phyloP scores from a whole-genome alignment of 92 coral and sea anemone species.

The Ricordea florida region DNA sequence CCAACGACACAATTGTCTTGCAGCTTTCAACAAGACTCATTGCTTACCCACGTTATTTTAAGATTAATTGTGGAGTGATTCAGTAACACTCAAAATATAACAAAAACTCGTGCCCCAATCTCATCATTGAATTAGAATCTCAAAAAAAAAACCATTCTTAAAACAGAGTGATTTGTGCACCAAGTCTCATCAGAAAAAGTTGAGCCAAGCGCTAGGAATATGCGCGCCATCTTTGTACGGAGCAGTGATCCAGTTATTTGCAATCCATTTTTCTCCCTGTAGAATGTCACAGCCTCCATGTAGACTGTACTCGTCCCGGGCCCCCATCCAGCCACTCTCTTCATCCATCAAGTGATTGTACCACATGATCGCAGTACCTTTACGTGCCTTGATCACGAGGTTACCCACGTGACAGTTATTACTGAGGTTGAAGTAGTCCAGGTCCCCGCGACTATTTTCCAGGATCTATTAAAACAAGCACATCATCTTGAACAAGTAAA shows the following conservation, averaged over 20 bases:
- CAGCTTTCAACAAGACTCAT: no score
- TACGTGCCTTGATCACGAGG: constrained; percentile 71
- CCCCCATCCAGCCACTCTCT: constrained; percentile 86
- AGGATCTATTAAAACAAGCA: neutral
- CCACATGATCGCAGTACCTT: constrained; percentile 96
- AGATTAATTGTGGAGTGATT: no score
- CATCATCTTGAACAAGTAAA: no score
- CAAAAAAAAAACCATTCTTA: no score
- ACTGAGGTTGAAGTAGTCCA: constrained; percentile 75
- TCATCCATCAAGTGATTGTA: constrained; percentile 89
- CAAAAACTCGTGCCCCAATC: no score
- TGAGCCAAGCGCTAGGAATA: constrained; percentile 42
- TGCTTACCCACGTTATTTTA: no score
- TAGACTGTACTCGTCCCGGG: constrained; percentile 76
- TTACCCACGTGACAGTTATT: constrained; percentile 75
- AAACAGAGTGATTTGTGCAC: no score
- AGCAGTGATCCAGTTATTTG: constrained; percentile 88
- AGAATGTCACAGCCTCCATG: constrained; percentile 94
- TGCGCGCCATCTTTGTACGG: constrained; percentile 60
- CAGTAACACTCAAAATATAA: no score
- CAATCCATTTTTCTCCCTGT: constrained; percentile 94
- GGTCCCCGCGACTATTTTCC: constrained; percentile 4
- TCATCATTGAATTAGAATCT: no score
- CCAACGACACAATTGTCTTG: no score
- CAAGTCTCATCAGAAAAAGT: neutral